Base-by-base conservation (phyloP, 2,888 invertebrate species). In the Argyresthia albistria region DNA sequence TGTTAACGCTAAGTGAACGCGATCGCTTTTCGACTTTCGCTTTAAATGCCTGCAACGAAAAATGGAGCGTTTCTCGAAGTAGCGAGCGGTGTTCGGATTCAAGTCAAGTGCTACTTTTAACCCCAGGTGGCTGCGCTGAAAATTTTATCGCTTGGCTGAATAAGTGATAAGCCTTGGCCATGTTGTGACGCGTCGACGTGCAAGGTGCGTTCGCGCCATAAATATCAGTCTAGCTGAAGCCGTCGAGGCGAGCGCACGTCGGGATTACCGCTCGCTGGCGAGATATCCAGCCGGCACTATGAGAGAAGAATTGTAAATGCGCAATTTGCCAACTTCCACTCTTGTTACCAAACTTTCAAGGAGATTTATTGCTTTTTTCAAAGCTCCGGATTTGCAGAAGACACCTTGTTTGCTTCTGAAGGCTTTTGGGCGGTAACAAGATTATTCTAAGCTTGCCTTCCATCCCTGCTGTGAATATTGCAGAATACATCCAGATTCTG, bases 121-220 rank as follows among this genome's bases (percentile, higher is more conserved):
- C 12, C 12, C 42, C 42, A 42, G 42, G 42, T 42, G 42, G 11
- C 11, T 42, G 42, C 8, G 6, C n/a, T 11, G 12, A 42, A 42
- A 4, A 42, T 42, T 11, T 42, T 12, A 42, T 12, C 42, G 12
- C 12, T 11, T 25, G 25, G 25, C 25, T 39, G 39, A 39, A 39
- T 39, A 39, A 25, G 25, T 39, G 14, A 43, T 1, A 14, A 43
- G 43, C 43, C 43, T 48, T 10, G 16, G 25, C 58, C 36, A 35
- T 43, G 51, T 53, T 42, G 50, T 50, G 39, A 8, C 50, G 36
- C 14, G 51, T 10, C n/a, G 25, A 59, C 45, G 55, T 25, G 25
- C 25, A 25, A 74, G 72, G 73, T 77, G 73, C 77, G 79, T 76
- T 66, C 62, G 58, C 43, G 60, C 77, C 71, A 81, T 84, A 83